Evolutionary conservation across 2,113 vertebrate species (phyloP).

Genomic region (Sorex araneus): DNA sequence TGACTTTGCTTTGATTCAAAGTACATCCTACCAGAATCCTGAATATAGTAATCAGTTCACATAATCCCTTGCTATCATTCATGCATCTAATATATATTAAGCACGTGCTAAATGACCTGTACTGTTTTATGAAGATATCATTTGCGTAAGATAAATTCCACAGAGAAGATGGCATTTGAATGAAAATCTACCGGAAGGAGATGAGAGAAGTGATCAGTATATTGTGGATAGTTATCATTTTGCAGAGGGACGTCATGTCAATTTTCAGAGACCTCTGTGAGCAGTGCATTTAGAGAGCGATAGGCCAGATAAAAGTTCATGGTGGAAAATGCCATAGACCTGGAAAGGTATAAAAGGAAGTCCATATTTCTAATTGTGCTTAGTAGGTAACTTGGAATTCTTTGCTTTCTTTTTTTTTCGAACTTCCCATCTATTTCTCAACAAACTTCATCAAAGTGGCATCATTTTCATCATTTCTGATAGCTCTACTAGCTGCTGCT

Average conservation of each 20-base stretch:
- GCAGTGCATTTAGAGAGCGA: background rate
- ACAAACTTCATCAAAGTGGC: background rate
- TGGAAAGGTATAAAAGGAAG: rapidly evolving
- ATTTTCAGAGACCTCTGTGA: no score
- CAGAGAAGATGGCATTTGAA: background rate
- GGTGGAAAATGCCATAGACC: background rate
- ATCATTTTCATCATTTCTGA: background rate
- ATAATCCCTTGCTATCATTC: background rate
- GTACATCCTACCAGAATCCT: background rate
- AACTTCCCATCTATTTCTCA: background rate
- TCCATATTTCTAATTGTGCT: background rate
- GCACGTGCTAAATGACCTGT: no score
- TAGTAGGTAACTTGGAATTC: rapidly evolving
- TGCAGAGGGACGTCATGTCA: background rate
- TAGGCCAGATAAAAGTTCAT: rapidly evolving
- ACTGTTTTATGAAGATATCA: no score
- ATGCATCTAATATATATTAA: no score
- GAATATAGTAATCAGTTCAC: background rate
- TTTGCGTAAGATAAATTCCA: background rate
- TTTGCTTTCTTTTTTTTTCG: no score
- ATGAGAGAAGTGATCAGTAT: background rate
- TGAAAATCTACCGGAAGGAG: background rate
- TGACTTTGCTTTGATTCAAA: background rate
- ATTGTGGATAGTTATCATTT: rapidly evolving
- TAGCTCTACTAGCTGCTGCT: background rate